phyloP scores from a whole-genome alignment of 2,797 vertebrate genomes.

The Brachyalestes nurse region DNA sequence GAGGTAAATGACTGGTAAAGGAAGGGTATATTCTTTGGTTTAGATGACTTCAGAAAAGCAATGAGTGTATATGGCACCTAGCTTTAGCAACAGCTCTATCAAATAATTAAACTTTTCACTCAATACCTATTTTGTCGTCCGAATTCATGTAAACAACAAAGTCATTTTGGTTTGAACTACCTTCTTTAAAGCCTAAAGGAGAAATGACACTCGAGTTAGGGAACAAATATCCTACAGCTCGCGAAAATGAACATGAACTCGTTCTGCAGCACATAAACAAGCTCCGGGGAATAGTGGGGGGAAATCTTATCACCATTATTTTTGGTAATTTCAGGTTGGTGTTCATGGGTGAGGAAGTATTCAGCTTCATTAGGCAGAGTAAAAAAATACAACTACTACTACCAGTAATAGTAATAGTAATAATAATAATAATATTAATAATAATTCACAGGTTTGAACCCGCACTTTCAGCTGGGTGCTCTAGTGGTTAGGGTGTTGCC shows the following conservation, averaged over 20 bases:
- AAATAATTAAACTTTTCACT: constrained; percentile 1
- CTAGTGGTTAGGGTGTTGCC: too few species aligned
- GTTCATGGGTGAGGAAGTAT: constrained; percentile 6
- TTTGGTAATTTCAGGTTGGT: not conserved
- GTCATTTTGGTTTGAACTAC: not conserved
- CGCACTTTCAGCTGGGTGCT: too few species aligned
- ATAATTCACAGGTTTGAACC: too few species aligned
- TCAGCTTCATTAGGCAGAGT: not conserved
- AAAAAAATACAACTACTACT: too few species aligned
- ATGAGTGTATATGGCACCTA: not conserved
- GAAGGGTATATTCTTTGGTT: not conserved
- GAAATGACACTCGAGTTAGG: not conserved
- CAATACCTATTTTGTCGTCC: not conserved
- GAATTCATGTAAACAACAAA: constrained; percentile 10
- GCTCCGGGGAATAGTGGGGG: not conserved
- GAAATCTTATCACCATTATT: not conserved
- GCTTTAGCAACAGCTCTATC: not conserved
- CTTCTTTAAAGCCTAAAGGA: not conserved
- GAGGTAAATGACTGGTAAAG: not conserved
- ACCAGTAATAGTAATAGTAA: too few species aligned
- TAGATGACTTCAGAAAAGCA: not conserved
- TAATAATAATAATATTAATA: too few species aligned
- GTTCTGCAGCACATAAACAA: not conserved
- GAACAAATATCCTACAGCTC: not conserved
- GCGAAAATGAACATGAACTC: not conserved